A percentile compares a stretch with the other conserved stretches of the same genome.
phyloP scores from a whole-genome alignment of 2,113 vertebrate genomes.

The Saccopteryx bilineata region DNA sequence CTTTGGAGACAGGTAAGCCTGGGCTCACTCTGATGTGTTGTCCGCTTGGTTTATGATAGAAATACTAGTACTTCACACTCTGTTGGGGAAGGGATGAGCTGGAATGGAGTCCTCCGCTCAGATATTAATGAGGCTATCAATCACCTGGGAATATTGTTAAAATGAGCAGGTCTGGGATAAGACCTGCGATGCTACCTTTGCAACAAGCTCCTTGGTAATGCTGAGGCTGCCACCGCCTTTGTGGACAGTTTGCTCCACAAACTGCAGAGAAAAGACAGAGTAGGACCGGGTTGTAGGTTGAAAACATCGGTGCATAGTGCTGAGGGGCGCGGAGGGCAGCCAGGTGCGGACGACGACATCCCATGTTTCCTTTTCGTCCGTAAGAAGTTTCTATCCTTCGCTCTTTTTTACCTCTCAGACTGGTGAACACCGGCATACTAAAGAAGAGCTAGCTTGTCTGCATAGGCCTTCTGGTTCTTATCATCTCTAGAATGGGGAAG shows the following conservation, averaged over 20 bases:
- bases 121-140: neutral
- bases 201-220: neutral
- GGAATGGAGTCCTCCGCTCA: neutral
- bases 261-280: neutral
- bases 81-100: neutral
- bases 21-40: neutral
- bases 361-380: neutral
- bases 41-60: neutral
- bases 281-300: neutral
- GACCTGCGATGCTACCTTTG: neutral
- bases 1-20: neutral
- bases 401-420: neutral
- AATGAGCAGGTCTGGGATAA: neutral
- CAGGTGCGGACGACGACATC: rapidly evolving
- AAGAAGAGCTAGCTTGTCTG: neutral
- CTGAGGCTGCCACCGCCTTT: neutral
- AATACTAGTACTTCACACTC: neutral
- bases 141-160: neutral
- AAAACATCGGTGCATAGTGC: neutral
- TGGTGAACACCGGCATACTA: neutral
- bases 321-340: neutral
- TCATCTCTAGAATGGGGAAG: neutral
- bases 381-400: neutral
- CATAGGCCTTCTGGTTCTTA: neutral
- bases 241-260: rapidly evolving